Percentiles rank a stretch among this genome's conserved stretches.
Conservation (phyloP, 2,888 invertebrate species). For the Ormyrus pomaceus region DNA sequence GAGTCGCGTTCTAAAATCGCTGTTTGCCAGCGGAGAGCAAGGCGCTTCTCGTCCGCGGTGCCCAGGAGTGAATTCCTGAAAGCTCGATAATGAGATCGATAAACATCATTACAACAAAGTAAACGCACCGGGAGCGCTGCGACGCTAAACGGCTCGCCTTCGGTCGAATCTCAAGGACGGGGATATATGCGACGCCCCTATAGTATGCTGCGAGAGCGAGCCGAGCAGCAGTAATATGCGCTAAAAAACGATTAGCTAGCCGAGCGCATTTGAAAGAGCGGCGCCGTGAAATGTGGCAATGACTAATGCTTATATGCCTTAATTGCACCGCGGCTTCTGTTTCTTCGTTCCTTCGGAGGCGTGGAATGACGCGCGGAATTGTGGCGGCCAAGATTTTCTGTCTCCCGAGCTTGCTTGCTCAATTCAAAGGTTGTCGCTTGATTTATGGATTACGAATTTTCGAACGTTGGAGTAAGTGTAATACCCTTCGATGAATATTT, state of each 20-base stretch:
- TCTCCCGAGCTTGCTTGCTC: too few species aligned
- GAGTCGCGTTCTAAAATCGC: slow-evolving; percentile 26
- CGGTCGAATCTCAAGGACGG: slow-evolving; percentile 58
- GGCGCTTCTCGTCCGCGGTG: neutral
- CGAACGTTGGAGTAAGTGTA: too few species aligned
- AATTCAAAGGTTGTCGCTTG: too few species aligned
- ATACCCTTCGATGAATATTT: too few species aligned
- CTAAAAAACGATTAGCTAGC: slow-evolving; percentile 61
- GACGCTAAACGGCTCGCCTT: slow-evolving; percentile 53
- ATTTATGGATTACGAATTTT: too few species aligned
- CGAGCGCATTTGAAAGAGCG: slow-evolving; percentile 52
- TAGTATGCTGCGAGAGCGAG: slow-evolving; percentile 2
- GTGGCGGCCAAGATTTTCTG: too few species aligned
- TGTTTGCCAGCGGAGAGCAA: slow-evolving; percentile 3
- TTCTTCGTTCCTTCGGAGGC: neutral
- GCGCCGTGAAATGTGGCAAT: slow-evolving; percentile 63
- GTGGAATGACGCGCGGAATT: too few species aligned
- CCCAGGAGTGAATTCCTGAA: slow-evolving; percentile 35
- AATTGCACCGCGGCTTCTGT: neutral
- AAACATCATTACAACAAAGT: slow-evolving; percentile 71
- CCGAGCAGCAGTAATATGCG: slow-evolving; percentile 54
- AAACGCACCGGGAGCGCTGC: slow-evolving; percentile 58
- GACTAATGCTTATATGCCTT: slow-evolving; percentile 57
- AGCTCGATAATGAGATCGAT: slow-evolving; percentile 72
- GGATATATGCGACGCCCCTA: slow-evolving; percentile 19